Base-by-base conservation (phyloP, 2,888 invertebrate genomes). In the Nephrocerus scutellatus region DNA sequence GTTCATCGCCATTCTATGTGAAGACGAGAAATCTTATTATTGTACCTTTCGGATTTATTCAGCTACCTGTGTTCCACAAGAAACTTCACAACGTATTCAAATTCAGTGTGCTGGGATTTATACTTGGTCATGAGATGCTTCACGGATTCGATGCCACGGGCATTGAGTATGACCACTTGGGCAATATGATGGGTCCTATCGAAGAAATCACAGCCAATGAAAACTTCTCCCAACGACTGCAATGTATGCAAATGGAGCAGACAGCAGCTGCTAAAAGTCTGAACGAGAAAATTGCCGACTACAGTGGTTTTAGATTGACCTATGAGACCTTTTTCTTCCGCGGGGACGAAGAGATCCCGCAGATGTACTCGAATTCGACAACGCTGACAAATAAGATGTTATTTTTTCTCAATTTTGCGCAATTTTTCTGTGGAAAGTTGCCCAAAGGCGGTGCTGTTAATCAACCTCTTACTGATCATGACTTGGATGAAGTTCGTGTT, bases 121-220 rank as follows among this genome's bases (percentile, higher is more conserved):
- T 53, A 0, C 21, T 64, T 28, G 62, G 63, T 4, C 63, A 64
- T 23, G 63, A 64, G 46, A 42, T 64, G 22, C 35, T 61, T 1
- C 63, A 65, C 23, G 66, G 61, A 5, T 64, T 62, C 24, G 63
- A 64, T 33, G 55, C 57, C 5, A 52, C 56, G 3, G 63, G 63
- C 34, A 57, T 65, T 14, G 58, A 57, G 5, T 65, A 63, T 18
- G 66, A 64, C 13, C 53, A 53, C n/a, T 30, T 47, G 5, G 63
- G 63, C 15, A 60, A 64, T 19, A 55, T 59, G 2, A 62, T 62
- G 55, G 63, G 62, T 5, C 62, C 62, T 36, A 56, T 52, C 16
- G 62, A 62, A 41, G 62, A 60, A 22, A 62, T 63, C 13, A 49
- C 53, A 0, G 51, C 52, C 3, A 60, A 54, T 48, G 50, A 53